A percentile compares a stretch with the other conserved stretches of the same genome.
These are phyloP conservation scores for Thomomys bottae DNA, from an alignment of 2,113 vertebrate species.

Conservation along the genomic window DNA sequence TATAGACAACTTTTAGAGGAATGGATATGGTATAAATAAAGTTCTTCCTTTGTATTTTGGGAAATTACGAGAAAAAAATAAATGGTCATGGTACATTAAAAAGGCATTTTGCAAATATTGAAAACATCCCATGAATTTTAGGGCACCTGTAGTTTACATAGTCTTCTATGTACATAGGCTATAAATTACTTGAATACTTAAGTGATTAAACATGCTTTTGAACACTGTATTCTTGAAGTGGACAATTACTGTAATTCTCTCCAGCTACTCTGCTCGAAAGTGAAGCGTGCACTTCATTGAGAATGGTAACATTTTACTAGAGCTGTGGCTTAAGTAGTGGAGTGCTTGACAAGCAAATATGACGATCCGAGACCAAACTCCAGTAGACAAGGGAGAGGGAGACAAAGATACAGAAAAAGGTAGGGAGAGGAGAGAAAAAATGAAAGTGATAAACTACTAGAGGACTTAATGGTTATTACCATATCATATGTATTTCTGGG, in stretches of 20 bases:
- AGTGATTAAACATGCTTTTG: constrained; percentile 28
- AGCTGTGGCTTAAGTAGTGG: no score
- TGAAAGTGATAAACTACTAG: no score
- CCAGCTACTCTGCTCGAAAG: no score
- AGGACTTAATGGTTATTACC: no score
- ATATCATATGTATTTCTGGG: no score
- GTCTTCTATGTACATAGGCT: background rate
- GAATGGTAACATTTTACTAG: background rate
- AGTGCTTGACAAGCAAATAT: no score
- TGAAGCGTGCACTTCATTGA: background rate
- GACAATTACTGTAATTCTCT: background rate
- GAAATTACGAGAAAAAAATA: no score
- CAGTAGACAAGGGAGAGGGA: no score
- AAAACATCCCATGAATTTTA: background rate
- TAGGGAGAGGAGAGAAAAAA: no score
- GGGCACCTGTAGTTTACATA: background rate
- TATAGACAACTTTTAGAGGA: background rate
- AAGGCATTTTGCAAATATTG: background rate
- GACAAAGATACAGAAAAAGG: no score
- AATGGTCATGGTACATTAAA: background rate
- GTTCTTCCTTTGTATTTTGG: background rate
- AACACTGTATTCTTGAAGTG: background rate
- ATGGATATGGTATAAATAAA: background rate
- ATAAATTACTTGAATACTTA: constrained; percentile 29
- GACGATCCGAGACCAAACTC: no score